Base-by-base conservation (phyloP, 1,140 invertebrate genomes). In the Epicauta chinensis region DNA sequence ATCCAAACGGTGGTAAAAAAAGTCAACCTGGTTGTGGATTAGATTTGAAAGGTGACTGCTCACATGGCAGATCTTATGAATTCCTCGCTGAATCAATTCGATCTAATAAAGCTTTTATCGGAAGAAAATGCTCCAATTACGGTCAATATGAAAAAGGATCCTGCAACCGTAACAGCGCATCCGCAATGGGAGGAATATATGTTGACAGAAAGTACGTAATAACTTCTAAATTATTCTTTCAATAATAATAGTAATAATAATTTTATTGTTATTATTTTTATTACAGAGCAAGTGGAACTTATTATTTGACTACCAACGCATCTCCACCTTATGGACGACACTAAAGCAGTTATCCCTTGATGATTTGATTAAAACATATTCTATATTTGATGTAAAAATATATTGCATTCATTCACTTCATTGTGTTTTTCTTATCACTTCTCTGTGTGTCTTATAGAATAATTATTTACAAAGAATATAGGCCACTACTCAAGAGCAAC, bases 21-120 rank as follows among this genome's bases (percentile, higher is more conserved):
- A 61, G 71, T 5, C 86, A 89, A 61, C 80, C 81, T 2, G 86
- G 86, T 1, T 89, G 86, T 50, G 67, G 62, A 2, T 64, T 68
- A 13, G 75, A 78, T 65, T 17, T 53, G 12, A 10, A 44, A 14
- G 63, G 53, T 29, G 32, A 13, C 16, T 81, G 79, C 38, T 71
- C 75, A n/a, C 79, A 81, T 59, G 72, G 73, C 31, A 67, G 78
- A 0, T 74, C 80, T 4, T 79, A 77, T 52, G 17, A 39, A 31
- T 49, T 31, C 31, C 30, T 49, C n/a, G 56, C 61, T 9, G 61
- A 61, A 46, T 56, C 59, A 23, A 48, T 63, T 12, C 15, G 2
- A 13, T 16, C 43, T 3, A 37, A 46, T 32, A 39, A 16, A 14
- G 44, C 52, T 34, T 67, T 79, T 65, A 60, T 71, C 1, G 76